These are phyloP conservation scores for Aphelinus atriplicis DNA, from an alignment of 1,140 invertebrate species.

Conservation along the genomic window DNA sequence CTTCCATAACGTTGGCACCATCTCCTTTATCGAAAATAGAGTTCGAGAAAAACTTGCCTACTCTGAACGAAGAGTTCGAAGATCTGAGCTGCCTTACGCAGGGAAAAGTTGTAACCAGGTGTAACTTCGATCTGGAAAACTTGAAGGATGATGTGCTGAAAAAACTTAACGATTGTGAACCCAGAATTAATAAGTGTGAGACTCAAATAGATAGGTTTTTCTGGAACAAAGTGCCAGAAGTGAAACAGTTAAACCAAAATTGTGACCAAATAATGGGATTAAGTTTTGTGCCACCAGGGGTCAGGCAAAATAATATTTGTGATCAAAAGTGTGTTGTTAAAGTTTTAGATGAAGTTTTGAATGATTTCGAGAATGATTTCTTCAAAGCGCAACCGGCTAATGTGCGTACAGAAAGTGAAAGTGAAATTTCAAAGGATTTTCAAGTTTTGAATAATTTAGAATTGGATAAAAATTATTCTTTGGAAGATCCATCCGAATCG, in stretches of 20 bases:
- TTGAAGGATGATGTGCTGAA: slow-evolving; percentile 35
- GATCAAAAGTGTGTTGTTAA: background rate
- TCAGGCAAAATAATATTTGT: too few relatives aligned
- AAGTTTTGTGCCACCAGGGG: too few relatives aligned
- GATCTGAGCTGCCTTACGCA: background rate
- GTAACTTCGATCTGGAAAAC: slow-evolving; percentile 35
- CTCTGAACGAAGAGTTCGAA: slow-evolving; percentile 2
- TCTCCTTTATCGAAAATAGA: slow-evolving; percentile 2
- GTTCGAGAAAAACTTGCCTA: background rate
- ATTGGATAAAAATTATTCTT: background rate
- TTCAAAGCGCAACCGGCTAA: slow-evolving; percentile 3
- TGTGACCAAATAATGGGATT: too few relatives aligned
- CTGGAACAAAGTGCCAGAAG: too few relatives aligned
- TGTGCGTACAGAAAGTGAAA: background rate
- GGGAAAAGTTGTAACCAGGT: slow-evolving; percentile 4
- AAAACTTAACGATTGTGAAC: slow-evolving; percentile 24
- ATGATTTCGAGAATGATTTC: slow-evolving; percentile 1
- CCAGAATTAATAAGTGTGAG: background rate
- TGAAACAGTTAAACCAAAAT: too few relatives aligned
- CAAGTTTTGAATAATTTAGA: background rate
- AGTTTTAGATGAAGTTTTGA: background rate
- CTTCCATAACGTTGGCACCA: background rate
- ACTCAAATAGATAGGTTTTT: background rate
- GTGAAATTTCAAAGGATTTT: background rate
- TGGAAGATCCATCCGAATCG: too few relatives aligned